Percentiles rank a stretch among this genome's conserved stretches.
These are phyloP conservation scores for Noctua fimbriata DNA, from an alignment of 2,888 invertebrate genomes.

Conservation along the genomic window DNA sequence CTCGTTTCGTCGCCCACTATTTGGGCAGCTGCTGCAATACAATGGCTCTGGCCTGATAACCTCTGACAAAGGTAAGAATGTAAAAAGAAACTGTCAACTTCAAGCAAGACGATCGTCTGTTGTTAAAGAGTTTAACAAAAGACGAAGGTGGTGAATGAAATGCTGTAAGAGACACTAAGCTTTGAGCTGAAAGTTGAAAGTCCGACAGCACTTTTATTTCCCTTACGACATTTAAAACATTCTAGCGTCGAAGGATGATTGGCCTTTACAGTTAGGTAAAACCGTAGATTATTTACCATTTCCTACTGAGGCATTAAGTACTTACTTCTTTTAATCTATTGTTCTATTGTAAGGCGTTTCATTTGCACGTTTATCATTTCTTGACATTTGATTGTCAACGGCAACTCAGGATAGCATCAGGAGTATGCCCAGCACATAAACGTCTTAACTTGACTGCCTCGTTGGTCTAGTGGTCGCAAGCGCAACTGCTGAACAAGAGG, in stretches of 20 bases:
- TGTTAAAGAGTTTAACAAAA: background rate
- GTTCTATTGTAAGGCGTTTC: background rate
- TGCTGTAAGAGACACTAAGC: background rate
- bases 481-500: too few species aligned
- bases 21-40: slow-evolving; percentile 38
- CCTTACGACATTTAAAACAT: background rate
- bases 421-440: background rate
- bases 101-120: background rate
- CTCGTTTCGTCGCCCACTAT: slow-evolving; percentile 18
- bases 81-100: slow-evolving; percentile 12
- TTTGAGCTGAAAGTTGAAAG: background rate
- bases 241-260: background rate
- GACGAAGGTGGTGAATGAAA: background rate
- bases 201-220: background rate
- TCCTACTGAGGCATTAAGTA: background rate
- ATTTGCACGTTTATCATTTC: background rate
- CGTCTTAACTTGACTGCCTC: too few species aligned
- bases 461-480: too few species aligned
- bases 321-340: background rate
- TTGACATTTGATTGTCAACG: background rate
- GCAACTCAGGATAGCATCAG: background rate
- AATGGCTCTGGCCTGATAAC: slow-evolving; percentile 38
- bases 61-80: slow-evolving; percentile 14
- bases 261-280: background rate
- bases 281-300: background rate